Evolutionary conservation across 2,888 invertebrate species (phyloP), one percentile per base, ranked within the genome.

Genomic region (Coelopa pilipes): DNA sequence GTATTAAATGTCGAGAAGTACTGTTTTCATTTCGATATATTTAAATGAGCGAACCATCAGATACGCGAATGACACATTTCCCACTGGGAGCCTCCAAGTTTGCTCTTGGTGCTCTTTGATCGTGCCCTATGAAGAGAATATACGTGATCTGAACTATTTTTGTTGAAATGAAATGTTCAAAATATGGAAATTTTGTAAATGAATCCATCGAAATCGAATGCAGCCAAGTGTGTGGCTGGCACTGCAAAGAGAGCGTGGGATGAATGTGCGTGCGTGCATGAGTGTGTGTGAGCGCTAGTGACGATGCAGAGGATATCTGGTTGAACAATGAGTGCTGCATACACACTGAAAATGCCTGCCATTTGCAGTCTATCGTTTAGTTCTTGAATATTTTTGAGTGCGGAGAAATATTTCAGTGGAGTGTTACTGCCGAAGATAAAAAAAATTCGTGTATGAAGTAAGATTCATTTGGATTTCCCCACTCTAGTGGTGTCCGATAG

Each of bases 181-280:
- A 66, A 66, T 66, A 66, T 66, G 50, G 50, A 66, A 66, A 66
- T 50, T 49, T 66, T 66, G 19, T 15, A 66, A 50, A 21, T 21
- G 15, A 66, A 66, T 24, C 15, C 50, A 66, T 49, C 50, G n/a
- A 66, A 66, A 66, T 49, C 50, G 49, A 66, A 66, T 66, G 66
- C 66, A 66, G 19, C 66, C 21, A 66, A 66, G 50, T 66, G 66
- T 49, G 21, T 66, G 19, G 50, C 50, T 21, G 49, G 66, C 66
- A 66, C 15, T 19, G 49, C 50, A 66, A 66, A 66, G 50, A 66
- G 66, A 66, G 21, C 66, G 66, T 66, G 66, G 66, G 66, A 66
- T 66, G 17, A 50, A 66, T 49, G 49, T 66, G 49, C 19, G 24
- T 49, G 66, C 19, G 50, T 53, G 53, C 53, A 53, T 53, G 13